Evolutionary conservation across 1,140 invertebrate species (phyloP).

Genomic region (Eciton burchellii): DNA sequence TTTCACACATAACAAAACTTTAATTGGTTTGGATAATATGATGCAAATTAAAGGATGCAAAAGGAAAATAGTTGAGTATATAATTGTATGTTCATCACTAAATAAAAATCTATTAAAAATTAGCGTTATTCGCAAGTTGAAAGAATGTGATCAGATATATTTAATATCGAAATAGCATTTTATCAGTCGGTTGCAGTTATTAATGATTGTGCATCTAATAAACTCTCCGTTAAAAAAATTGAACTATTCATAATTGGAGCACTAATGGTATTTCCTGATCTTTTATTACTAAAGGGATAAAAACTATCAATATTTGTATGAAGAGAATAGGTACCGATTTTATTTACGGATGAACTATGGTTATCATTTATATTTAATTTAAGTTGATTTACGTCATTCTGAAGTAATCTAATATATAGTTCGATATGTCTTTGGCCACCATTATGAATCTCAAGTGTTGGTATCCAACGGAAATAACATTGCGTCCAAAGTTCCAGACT

Average conservation of each 20-base stretch:
- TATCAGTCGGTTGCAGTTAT: constrained; percentile 82
- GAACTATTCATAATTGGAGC: constrained; percentile 83
- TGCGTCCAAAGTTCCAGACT: constrained; percentile 93
- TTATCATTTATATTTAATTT: constrained; percentile 78
- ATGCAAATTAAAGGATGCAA: too few relatives aligned
- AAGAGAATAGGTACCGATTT: constrained; percentile 76
- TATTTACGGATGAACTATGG: constrained; percentile 74
- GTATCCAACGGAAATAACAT: constrained; percentile 95
- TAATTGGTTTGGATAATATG: too few relatives aligned
- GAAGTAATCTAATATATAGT: constrained; percentile 86
- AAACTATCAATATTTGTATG: constrained; percentile 84
- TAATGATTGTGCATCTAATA: constrained; percentile 82
- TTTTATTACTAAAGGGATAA: constrained; percentile 84
- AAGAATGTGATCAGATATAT: constrained; percentile 46
- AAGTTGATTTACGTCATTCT: constrained; percentile 87
- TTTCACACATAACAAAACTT: too few relatives aligned
- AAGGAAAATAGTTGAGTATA: too few relatives aligned
- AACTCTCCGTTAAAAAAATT: constrained; percentile 80
- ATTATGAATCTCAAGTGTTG: constrained; percentile 91
- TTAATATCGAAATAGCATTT: neutral
- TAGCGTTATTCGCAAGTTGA: too few relatives aligned
- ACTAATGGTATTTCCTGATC: constrained; percentile 78
- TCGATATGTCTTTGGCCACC: constrained; percentile 91
- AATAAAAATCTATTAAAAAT: neutral
- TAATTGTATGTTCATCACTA: too few relatives aligned